Evolutionary conservation across 2,797 vertebrate species (phyloP).

Genomic region (Sebastolobus altivelis): DNA sequence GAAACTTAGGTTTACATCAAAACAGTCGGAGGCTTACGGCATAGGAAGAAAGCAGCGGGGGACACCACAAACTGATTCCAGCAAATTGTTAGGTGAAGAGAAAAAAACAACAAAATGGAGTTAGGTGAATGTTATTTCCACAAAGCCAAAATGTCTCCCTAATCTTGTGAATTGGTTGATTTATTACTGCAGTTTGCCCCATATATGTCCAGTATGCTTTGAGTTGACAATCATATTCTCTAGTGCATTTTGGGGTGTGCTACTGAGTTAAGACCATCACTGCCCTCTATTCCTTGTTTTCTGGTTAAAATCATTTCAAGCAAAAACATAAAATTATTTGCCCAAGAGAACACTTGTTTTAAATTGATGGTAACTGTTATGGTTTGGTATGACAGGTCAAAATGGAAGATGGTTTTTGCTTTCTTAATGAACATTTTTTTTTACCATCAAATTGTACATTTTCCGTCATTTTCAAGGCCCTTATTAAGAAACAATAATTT

Average conservation of each 20-base stretch:
- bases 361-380: background rate
- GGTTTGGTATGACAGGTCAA: background rate
- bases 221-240: conserved; percentile 73
- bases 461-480: background rate
- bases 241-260: conserved; percentile 35
- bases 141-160: conserved; percentile 45
- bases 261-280: conserved; percentile 29
- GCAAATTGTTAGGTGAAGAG: background rate
- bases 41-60: background rate
- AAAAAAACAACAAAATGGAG: background rate
- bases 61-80: background rate
- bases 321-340: background rate
- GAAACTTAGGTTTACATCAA: conserved; percentile 21
- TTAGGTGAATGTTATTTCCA: conserved; percentile 47
- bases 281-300: conserved; percentile 15
- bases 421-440: conserved; percentile 9
- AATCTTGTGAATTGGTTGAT: conserved; percentile 32
- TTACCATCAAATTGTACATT: background rate
- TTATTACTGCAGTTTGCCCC: conserved; percentile 58
- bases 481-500: background rate
- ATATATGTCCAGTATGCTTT: conserved; percentile 54
- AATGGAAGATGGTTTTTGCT: conserved; percentile 3
- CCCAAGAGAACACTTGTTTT: background rate
- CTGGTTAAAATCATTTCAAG: conserved; percentile 15
- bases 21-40: background rate